Base-by-base conservation (phyloP, 2,888 invertebrate species). In the Xestia sexstrigata region DNA sequence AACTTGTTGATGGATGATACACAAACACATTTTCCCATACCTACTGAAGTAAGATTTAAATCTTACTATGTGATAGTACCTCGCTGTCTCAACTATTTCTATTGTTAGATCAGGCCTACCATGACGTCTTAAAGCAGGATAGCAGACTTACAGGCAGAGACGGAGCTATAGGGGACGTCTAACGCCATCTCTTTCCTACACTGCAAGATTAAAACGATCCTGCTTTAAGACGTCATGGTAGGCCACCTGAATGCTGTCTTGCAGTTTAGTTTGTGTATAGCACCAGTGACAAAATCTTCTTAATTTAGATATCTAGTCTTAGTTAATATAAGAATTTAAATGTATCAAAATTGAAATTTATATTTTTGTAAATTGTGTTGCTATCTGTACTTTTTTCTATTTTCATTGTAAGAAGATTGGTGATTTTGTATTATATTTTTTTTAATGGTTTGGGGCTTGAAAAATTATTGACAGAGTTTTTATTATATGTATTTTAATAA, bases 231-330 rank as follows among this genome's bases (percentile, higher is more conserved):
- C n/a, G n/a, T n/a, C n/a, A n/a, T n/a, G n/a, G n/a, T n/a, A n/a
- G n/a, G n/a, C n/a, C n/a, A n/a, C n/a, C n/a, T n/a, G n/a, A 8
- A 58, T 26, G 15, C 15, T 58, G 26, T 58, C 26, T 58, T 35
- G 17, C 35, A 62, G 62, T 9, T 63, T 6, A 39, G 11, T 39
- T 63, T 39, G 23, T 63, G 11, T 23, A 35, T 5, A 63, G 65
- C 20, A 66, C 66, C 49, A 73, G 35, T 20, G 42, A 26, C 35
- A 68, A 47, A n/a, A 68, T 26, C 7, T 30, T 45, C 13, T 2
- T n/a, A 0, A 42, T 42, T 71, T 58, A 11, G 5, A 47, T 55
- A 39, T 71, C 67, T 71, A 60, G 58, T 82, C 70, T 62, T 81
- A 69, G n/a, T 49, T 55, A 72, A 58, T 26, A 66, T 70, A 58